Percentiles rank a stretch among this genome's conserved stretches.
These are phyloP conservation scores for Bolinopsis microptera DNA, from an alignment of 37 sponge, comb jelly and placozoan species.

Conservation along the genomic window DNA sequence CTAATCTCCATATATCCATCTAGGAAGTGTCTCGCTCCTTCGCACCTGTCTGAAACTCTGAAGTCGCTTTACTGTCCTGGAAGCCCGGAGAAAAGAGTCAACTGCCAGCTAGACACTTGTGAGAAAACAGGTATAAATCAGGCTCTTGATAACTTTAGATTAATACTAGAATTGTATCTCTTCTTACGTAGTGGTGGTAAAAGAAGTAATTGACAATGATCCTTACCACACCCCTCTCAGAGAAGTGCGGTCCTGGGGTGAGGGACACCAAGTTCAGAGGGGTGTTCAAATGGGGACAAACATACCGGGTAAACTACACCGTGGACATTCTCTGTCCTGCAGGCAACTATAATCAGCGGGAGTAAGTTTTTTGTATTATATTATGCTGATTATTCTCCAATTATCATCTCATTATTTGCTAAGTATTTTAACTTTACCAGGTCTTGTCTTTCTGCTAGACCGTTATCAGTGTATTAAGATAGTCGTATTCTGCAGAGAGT, in stretches of 20 bases:
- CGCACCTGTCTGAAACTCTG: not conserved
- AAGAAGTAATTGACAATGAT: no score
- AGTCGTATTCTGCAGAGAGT: no score
- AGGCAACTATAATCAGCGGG: not conserved
- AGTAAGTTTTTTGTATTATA: not conserved
- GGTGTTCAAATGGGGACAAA: not conserved
- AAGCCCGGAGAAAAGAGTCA: not conserved
- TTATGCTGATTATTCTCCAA: no score
- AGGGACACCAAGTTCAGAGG: slow-evolving; percentile 14
- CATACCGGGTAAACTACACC: not conserved
- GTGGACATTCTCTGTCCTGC: slow-evolving; percentile 44
- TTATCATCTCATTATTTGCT: no score
- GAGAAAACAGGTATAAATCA: not conserved
- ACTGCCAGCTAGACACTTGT: not conserved
- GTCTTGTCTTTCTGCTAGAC: no score
- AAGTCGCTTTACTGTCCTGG: slow-evolving; percentile 8
- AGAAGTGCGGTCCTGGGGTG: not conserved
- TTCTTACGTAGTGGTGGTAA: no score
- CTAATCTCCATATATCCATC: no score
- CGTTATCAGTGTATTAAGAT: no score
- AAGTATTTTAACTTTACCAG: no score
- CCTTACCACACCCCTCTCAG: no score
- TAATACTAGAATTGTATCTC: no score
- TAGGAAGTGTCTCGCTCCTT: not conserved
- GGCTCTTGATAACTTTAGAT: no score